A percentile compares a stretch with the other conserved stretches of the same genome.
These are phyloP conservation scores for Oscheius sp. DNA, from an alignment of 2,888 invertebrate genomes.

Conservation along the genomic window DNA sequence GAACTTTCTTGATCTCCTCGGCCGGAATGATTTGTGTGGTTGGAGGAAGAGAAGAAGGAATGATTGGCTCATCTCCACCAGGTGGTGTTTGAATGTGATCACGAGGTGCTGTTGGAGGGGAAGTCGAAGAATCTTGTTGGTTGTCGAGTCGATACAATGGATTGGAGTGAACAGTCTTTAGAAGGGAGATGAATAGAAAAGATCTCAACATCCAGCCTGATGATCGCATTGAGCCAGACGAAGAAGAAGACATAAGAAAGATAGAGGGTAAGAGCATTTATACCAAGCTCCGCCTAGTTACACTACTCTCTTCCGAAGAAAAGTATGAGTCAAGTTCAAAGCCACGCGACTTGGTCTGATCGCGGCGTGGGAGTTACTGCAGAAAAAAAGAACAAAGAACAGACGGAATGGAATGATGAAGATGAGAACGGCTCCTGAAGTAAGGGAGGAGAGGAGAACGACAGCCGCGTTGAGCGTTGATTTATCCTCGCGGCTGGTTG, in stretches of 20 bases:
- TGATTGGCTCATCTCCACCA: neutral
- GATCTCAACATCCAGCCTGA: neutral
- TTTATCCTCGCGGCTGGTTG: slow-evolving; percentile 15
- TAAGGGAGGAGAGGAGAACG: neutral
- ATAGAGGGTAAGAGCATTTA: no score
- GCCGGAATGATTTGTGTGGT: slow-evolving; percentile 1
- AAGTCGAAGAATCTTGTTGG: neutral
- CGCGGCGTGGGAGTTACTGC: no score
- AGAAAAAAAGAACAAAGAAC: neutral
- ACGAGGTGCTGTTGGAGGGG: neutral
- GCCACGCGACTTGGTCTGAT: no score
- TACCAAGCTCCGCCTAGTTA: no score
- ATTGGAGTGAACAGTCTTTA: neutral
- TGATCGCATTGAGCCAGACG: no score
- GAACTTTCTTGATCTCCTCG: slow-evolving; percentile 4
- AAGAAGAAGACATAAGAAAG: neutral
- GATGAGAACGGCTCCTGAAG: neutral
- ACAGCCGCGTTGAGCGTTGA: slow-evolving; percentile 1
- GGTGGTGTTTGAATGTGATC: neutral
- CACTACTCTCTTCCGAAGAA: no score
- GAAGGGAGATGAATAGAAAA: neutral
- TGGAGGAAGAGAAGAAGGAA: neutral
- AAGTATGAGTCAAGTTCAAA: no score
- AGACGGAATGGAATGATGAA: neutral
- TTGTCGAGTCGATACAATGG: neutral